phyloP scores from a whole-genome alignment of 2,888 invertebrate species.

The Volucella zonaria region DNA sequence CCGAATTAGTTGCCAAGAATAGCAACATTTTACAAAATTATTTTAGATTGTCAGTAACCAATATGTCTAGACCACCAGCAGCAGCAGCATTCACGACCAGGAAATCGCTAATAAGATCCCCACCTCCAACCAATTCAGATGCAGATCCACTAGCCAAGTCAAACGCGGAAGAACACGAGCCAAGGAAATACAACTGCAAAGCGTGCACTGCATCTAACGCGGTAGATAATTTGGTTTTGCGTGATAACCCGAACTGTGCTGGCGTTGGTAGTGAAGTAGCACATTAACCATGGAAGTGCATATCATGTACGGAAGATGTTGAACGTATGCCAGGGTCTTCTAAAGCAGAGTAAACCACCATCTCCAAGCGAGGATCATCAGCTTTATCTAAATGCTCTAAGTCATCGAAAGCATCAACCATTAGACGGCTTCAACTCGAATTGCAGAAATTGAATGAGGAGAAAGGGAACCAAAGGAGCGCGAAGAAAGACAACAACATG shows the following conservation, averaged over 20 bases:
- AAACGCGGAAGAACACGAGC: neutral
- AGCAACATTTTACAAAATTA: constrained; percentile 17
- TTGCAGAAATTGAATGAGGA: too few species aligned
- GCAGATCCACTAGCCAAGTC: neutral
- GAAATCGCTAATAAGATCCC: neutral
- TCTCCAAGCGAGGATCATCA: too few species aligned
- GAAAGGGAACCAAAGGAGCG: too few species aligned
- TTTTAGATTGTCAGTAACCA: neutral
- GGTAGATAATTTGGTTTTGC: constrained; percentile 7
- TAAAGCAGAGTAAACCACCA: too few species aligned
- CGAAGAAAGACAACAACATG: too few species aligned
- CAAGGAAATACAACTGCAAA: constrained; percentile 15
- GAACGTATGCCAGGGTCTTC: too few species aligned
- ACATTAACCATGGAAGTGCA: too few species aligned
- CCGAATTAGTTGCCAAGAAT: neutral
- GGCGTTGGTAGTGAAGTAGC: neutral
- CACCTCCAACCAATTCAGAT: neutral
- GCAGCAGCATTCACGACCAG: neutral
- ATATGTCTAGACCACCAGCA: neutral
- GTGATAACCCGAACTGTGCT: constrained; percentile 8
- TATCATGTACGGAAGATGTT: too few species aligned
- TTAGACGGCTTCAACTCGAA: too few species aligned
- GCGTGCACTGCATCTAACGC: constrained; percentile 18
- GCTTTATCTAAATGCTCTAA: too few species aligned
- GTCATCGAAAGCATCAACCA: too few species aligned